Base-by-base conservation (phyloP, 2,797 vertebrate genomes). In the Parauchenoglanis punctatus region DNA sequence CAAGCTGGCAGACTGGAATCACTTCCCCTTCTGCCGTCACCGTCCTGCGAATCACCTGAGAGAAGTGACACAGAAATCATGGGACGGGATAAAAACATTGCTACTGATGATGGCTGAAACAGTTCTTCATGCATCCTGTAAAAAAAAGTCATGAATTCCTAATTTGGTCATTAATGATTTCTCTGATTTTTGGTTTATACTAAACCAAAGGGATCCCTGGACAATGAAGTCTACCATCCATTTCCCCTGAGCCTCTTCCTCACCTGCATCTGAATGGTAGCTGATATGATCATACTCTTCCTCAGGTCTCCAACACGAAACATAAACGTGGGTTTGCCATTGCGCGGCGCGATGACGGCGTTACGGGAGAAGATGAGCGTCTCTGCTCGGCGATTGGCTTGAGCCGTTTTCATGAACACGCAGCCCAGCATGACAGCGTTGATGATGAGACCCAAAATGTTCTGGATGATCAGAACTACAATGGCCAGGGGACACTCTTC, bases 221-320 rank as follows among this genome's bases (percentile, higher is more conserved):
- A 31, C 7, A 76, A 68, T 5, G 52, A 20, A 82, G 76, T 18
- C 12, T 52, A 35, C 18, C 17, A 35, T 31, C 18, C 17, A 52
- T 31, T 28, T 68, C 18, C 25, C 28, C 44, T 28, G 35, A 12
- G 20, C 23, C 8, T 58, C 35, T 70, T 77, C 13, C 61, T 92
- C 7, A 98, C 98, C 93, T 99, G 98, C 90, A 99, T 97, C 90
- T 98, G 97, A 77, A 99, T 92, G 0, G 98, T 99, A 83, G 98
- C 98, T 0, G 97, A 98, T 85, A 99, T 99, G 94, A 99, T 99
- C 98, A 99, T 99, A 85, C 98, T 99, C 83, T 99, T 99, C 90
- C 98, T 94, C 86, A 99, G 94, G 93, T 99, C 98, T 0, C 98
- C 98, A 0, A 99, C 95, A 0, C 98, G 93, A 92, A 99, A 98